Base-by-base conservation (phyloP, 2,888 invertebrate species). In the Sarcophaga rosellei region DNA sequence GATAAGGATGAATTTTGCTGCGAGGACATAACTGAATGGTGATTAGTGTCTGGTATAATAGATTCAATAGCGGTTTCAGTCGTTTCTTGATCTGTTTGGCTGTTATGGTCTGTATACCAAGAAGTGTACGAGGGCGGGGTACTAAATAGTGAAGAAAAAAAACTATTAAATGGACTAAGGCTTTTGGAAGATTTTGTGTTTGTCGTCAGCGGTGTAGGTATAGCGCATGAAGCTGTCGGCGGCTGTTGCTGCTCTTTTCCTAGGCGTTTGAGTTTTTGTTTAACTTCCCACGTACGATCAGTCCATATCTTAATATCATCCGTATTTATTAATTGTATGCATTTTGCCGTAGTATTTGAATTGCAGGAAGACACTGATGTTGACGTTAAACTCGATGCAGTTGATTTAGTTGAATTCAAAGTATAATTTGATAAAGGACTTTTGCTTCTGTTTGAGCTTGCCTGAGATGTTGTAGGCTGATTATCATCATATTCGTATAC, bases 221-320 rank as follows among this genome's bases (percentile, higher is more conserved):
- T 84, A 70, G 69, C 59, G 77, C 78, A 78, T 1, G 23, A 81
- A 1, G 86, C 72, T n/a, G 85, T 59, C 5, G 86, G 17, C 12
- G 74, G 45, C 21, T 65, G 77, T n/a, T 77, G 72, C 11, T 61
- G 21, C 23, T 74, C 57, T 4, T 53, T 17, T 53, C 53, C 53
- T 53, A 73, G 59, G 21, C 72, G 80, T 17, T 74, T 80, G 20
- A 23, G 86, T 88, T 77, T 80, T 17, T 78, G 77, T 61, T 84
- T 78, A 11, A 80, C 77, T 68, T 88, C 89, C 76, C 87, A 88
- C 45, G 86, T 87, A 69, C 91, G 90, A 87, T 93, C 93, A n/a
- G 91, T 92, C 91, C 93, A 92, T 77, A 93, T 93, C 88, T 93
- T 92, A 21, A 93, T 93, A 85, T 93, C 90, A 86, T 93, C 93